phyloP scores from a whole-genome alignment of 2,797 vertebrate species.

The Pseudomugil gertrudae region DNA sequence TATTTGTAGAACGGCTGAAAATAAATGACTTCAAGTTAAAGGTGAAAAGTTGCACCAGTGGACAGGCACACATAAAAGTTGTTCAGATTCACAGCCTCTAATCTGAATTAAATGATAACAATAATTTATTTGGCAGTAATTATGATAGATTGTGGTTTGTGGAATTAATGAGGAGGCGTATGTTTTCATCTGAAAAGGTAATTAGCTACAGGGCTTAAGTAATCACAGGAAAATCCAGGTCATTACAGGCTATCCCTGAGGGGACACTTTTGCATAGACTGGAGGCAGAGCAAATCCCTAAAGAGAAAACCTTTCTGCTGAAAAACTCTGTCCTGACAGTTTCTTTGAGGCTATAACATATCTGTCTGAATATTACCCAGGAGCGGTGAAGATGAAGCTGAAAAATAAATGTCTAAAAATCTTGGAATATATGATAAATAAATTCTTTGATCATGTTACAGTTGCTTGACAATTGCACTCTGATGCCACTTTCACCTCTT shows the following conservation, averaged over 20 bases:
- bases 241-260: conserved; percentile 56
- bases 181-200: conserved; percentile 78
- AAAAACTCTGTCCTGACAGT: conserved; percentile 69
- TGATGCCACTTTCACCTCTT: conserved; percentile 9
- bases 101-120: conserved; percentile 77
- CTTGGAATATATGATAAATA: conserved; percentile 28
- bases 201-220: conserved; percentile 73
- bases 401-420: conserved; percentile 31
- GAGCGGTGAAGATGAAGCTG: conserved; percentile 19
- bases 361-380: conserved; percentile 62
- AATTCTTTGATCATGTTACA: conserved; percentile 43
- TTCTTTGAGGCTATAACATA: conserved; percentile 44
- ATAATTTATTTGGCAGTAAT: conserved; percentile 79
- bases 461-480: conserved; percentile 21
- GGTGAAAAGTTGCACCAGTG: background rate
- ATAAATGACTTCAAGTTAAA: background rate
- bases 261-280: conserved; percentile 55
- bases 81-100: conserved; percentile 37
- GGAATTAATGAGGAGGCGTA: conserved; percentile 77
- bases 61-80: background rate
- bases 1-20: background rate
- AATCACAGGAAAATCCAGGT: conserved; percentile 63
- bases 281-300: conserved; percentile 37
- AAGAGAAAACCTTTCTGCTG: conserved; percentile 50
- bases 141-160: conserved; percentile 72